Evolutionary conservation across 2,797 vertebrate genomes (phyloP), one percentile per base, ranked within the genome.

Genomic region (Pipistrellus pygmaeus): DNA sequence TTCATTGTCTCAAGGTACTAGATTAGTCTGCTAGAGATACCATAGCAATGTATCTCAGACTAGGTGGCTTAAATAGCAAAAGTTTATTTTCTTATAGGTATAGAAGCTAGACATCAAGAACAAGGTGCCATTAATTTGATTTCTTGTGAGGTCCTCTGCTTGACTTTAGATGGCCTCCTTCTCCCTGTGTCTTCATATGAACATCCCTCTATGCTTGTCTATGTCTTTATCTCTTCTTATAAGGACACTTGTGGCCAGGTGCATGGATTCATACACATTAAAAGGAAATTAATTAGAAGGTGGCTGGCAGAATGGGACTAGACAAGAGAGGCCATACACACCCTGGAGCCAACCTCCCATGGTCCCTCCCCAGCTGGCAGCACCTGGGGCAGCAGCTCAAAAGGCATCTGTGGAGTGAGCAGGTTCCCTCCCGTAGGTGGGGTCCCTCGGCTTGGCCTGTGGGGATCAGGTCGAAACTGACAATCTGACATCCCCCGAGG

Each of bases 341-440:
- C 25, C 57, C 57, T 60, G 57, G 57, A 27, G 25, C 25, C 25
- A 60, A 27, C 57, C 10, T 27, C 57, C 57, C 23, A 60, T 5
- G 10, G 5, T 27, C 25, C 57, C 25, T 27, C 57, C 11, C 11
- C 11, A 60, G 25, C 57, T 0, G 5, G 4, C 57, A 5, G 0
- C 25, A 60, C 4, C 57, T 60, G 21, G 8, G 55, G 55, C 57
- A 2, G 25, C 5, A 27, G 57, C 25, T 60, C 5, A 5, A 27
- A 60, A 25, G 57, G 25, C 4, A 1, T 27, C 25, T 60, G 5
- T 2, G 2, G 25, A 13, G 57, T 60, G 57, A 60, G 57, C 5
- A 5, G 25, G 25, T 13, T 60, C 57, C 57, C 57, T 60, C 25
- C 6, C 2, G 25, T 2, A 60, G 25, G 25, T 60, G 57, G 57